Evolutionary conservation across 2,797 vertebrate genomes (phyloP), one percentile per base, ranked within the genome.

Genomic region (Ctenosaura bakeri): DNA sequence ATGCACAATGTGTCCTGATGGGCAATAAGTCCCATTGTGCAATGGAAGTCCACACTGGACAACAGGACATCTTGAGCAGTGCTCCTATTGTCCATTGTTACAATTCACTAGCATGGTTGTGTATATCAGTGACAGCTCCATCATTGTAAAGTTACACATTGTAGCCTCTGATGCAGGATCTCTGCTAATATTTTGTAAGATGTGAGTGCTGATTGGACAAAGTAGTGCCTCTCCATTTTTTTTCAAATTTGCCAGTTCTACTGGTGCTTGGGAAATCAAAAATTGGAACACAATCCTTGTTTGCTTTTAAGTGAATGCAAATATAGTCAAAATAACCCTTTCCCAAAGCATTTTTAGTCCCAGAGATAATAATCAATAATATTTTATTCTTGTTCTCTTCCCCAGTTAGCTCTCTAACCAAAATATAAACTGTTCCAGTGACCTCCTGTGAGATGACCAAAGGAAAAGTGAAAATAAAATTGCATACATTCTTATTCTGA

Each of bases 301-400:
- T 95, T 96, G 16, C 94, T 95, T 95, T 96, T 96, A 96, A 91
- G 90, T 94, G 66, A 93, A 91, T 96, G 93, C 95, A 93, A 95
- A 95, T 92, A 93, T 0, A 0, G 90, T 92, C 74, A 91, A 91
- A 92, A 94, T 95, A 93, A 85, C 1, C 90, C 71, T 92, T 90
- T 10, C 91, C 89, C 92, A 69, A 69, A 88, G 9, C 20, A 0
- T 50, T 4, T 66, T 0, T 81, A 69, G 92, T 91, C 74, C n/a
- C 87, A 91, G 32, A 38, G 14, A 76, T 62, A 74, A 83, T 81
- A 64, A 85, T 89, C 29, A 76, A 32, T 90, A 42, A 86, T 73
- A 35, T 20, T n/a, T 10, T 35, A 12, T 85, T 86, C 26, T 81
- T 80, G 22, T 20, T 64, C 46, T 22, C 8, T 73, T 32, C 12